Percentiles rank a stretch among this genome's conserved stretches.
Conservation (phyloP, 2,797 vertebrate species). For the Spinibarbus caldwelli region DNA sequence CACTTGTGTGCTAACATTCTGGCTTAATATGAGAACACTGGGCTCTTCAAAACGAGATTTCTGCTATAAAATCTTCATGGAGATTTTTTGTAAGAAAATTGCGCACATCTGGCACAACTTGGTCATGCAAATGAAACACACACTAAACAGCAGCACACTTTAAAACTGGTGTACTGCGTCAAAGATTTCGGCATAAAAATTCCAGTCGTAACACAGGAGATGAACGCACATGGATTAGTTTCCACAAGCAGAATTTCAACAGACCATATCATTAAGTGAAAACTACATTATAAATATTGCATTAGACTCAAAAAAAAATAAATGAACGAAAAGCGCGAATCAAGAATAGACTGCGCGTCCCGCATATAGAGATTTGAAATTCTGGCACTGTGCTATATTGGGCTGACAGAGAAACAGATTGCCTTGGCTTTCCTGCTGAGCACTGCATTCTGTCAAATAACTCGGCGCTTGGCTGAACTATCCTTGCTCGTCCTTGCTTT, state of each 20-base stretch:
- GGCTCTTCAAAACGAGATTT: conserved; percentile 10
- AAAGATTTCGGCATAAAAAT: not conserved
- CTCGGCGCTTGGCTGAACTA: conserved; percentile 28
- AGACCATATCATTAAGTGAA: conserved; percentile 12
- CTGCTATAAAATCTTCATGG: conserved; percentile 16
- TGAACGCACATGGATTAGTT: conserved; percentile 13
- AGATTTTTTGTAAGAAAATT: conserved; percentile 22
- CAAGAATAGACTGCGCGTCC: not conserved
- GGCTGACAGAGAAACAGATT: conserved; percentile 54
- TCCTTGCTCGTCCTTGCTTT: conserved; percentile 45
- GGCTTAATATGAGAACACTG: conserved; percentile 16
- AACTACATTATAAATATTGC: conserved; percentile 13
- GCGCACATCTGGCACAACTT: conserved; percentile 33
- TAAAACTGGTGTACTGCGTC: not conserved
- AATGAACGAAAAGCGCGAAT: not conserved
- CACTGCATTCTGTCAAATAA: conserved; percentile 45
- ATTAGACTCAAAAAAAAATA: not conserved
- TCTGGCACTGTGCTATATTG: conserved; percentile 47
- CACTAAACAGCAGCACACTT: not conserved
- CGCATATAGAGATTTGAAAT: conserved; percentile 38
- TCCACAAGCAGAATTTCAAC: conserved; percentile 17
- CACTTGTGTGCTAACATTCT: conserved; percentile 10
- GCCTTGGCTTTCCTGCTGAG: conserved; percentile 52
- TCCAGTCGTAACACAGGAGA: not conserved
- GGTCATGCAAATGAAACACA: not conserved